These are phyloP conservation scores for Galeopterus variegatus DNA, from an alignment of 2,113 vertebrate species.

Conservation along the genomic window DNA sequence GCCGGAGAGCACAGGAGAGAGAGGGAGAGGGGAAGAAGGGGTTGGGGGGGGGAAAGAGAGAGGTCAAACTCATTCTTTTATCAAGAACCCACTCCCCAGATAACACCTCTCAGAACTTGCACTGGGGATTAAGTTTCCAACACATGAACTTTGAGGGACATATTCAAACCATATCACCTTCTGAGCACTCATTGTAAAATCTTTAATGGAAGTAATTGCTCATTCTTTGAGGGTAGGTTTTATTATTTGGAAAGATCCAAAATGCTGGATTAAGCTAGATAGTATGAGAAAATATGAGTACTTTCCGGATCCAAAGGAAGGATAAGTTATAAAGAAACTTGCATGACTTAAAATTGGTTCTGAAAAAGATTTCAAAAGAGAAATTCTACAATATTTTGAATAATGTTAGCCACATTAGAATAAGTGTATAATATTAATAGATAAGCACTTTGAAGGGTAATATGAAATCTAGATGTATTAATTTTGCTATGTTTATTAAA, in stretches of 20 bases:
- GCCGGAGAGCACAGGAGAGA: no score
- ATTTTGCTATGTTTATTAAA: slow-evolving; percentile 40
- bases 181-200: not conserved
- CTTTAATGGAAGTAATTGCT: slow-evolving; percentile 33
- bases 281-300: not conserved
- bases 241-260: slow-evolving; percentile 50
- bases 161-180: not conserved
- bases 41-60: no score
- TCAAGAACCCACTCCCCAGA: no score
- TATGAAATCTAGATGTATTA: not conserved
- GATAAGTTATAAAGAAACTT: slow-evolving; percentile 41
- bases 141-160: no score
- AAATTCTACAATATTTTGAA: slow-evolving; percentile 59
- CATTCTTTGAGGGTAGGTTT: slow-evolving; percentile 40
- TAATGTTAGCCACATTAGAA: not conserved
- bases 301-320: not conserved
- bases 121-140: no score
- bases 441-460: not conserved
- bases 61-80: no score
- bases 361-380: slow-evolving; percentile 10
- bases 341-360: not conserved
- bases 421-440: not conserved
- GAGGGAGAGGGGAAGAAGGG: no score
- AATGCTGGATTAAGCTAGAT: slow-evolving; percentile 35
- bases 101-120: no score